Evolutionary conservation across 2,797 vertebrate species (phyloP), one percentile per base, ranked within the genome.

Genomic region (Myotis planiceps): DNA sequence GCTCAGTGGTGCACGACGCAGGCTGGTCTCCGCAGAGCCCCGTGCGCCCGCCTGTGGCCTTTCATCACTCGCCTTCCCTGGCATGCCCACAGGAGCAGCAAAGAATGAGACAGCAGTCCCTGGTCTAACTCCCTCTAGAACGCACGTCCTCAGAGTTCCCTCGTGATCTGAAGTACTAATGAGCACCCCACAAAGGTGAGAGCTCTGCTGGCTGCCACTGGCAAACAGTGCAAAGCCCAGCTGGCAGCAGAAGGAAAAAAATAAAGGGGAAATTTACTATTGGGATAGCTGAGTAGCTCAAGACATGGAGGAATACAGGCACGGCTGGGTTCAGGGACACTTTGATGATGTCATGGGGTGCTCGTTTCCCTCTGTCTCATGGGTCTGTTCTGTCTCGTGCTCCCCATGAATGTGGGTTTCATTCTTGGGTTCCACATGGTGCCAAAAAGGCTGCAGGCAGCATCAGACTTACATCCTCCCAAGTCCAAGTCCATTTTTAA

Each of bases 1-100:
- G 42, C 0, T 7, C 9, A 21, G n/a, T 6, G 66, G 10, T 2
- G 23, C 4, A 16, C 0, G 0, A 3, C 6, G 2, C 21, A 5
- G 0, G 2, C 5, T 3, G 7, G 0, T 23, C 51, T 60, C 4
- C 5, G 21, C 29, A 9, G 6, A 29, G 27, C 65, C 47, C 12
- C 1, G 14, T 1, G 13, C 8, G 0, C 29, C 5, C 14, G 15
- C 29, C 29, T 14, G 0, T 1, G 27, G 9, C 6, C 66, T 47
- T 47, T 34, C 8, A 2, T 32, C 1, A 9, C 18, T 13, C 47
- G 10, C 47, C 27, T 21, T 29, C 15, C 23, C 51, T 5, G 8
- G 63, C 25, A 37, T 18, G 63, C n/a, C 19, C 63, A n/a, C 23
- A 6, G n/a, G 39, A 68, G n/a, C 14, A 72, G 42, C 13, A 18